Percentiles rank a stretch among this genome's conserved stretches.
Conservation (phyloP, 2,113 vertebrate species). For the Bettongia penicillata region DNA sequence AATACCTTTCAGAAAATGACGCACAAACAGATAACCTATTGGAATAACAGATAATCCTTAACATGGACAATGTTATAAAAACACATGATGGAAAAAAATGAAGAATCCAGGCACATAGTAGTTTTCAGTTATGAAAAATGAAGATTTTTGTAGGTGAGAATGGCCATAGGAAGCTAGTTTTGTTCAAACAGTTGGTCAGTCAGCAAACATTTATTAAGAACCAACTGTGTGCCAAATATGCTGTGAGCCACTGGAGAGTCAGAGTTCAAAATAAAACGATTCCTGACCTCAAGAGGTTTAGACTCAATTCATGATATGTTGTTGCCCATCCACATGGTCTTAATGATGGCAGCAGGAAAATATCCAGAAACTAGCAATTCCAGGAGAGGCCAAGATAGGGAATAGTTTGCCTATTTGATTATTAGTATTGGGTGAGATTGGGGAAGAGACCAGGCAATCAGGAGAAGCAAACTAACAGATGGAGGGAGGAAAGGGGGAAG, state of each 20-base stretch:
- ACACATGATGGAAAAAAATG: background rate
- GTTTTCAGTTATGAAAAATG: constrained; percentile 2
- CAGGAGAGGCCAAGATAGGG: background rate
- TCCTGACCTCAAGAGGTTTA: background rate
- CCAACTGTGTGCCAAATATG: background rate
- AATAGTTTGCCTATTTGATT: constrained; percentile 1
- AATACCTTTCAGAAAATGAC: background rate
- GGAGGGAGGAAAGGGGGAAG: no score
- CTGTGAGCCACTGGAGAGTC: background rate
- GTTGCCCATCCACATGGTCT: background rate
- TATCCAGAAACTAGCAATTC: background rate
- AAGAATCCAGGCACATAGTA: background rate
- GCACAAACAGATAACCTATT: background rate
- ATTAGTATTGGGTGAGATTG: background rate
- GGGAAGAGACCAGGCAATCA: no score
- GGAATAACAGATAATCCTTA: background rate
- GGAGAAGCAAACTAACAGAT: no score
- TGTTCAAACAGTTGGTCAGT: constrained; percentile 6
- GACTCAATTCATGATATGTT: no score
- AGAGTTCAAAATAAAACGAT: background rate
- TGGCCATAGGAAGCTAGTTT: background rate
- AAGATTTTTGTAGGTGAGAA: constrained; percentile 1
- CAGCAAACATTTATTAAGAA: constrained; percentile 3
- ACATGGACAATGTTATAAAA: background rate
- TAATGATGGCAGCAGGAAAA: background rate